Conservation (phyloP, 1,140 invertebrate species). For the Watersipora subatra region DNA sequence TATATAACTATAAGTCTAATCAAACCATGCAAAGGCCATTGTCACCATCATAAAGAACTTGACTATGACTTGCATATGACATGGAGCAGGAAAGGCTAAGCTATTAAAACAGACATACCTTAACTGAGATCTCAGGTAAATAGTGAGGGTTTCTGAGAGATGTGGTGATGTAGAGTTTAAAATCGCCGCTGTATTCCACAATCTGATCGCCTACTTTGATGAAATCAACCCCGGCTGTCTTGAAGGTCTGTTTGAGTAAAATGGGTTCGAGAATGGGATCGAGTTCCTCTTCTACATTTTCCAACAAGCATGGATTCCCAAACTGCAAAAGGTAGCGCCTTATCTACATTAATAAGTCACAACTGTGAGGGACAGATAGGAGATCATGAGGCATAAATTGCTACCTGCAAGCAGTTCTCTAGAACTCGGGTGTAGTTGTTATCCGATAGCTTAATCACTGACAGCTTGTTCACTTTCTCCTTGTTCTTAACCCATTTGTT, state of each 20-base stretch:
- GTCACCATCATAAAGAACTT: neutral
- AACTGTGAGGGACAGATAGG: too few relatives aligned
- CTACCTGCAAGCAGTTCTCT: slow-evolving; percentile 40
- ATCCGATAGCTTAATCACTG: slow-evolving; percentile 34
- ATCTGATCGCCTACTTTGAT: slow-evolving; percentile 37
- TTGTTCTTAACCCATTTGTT: slow-evolving; percentile 43
- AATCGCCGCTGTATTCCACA: slow-evolving; percentile 37
- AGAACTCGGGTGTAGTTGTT: slow-evolving; percentile 30
- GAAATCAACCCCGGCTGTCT: slow-evolving; percentile 35
- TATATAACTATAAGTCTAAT: too few relatives aligned
- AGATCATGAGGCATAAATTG: too few relatives aligned
- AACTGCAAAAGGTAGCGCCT: slow-evolving; percentile 29
- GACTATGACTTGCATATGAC: neutral
- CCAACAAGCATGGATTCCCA: slow-evolving; percentile 39
- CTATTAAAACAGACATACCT: slow-evolving; percentile 18
- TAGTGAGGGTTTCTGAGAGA: slow-evolving; percentile 39
- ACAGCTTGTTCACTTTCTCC: slow-evolving; percentile 38
- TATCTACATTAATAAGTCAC: too few relatives aligned
- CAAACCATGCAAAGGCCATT: too few relatives aligned
- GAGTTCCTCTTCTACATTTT: slow-evolving; percentile 39
- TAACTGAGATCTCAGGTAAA: slow-evolving; percentile 39
- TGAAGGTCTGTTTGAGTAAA: slow-evolving; percentile 36
- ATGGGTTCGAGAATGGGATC: slow-evolving; percentile 37
- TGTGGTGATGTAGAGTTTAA: slow-evolving; percentile 40
- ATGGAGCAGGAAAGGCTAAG: neutral